Evolutionary conservation across 2,888 invertebrate species (phyloP).

Genomic region (Drosophila demipolita): DNA sequence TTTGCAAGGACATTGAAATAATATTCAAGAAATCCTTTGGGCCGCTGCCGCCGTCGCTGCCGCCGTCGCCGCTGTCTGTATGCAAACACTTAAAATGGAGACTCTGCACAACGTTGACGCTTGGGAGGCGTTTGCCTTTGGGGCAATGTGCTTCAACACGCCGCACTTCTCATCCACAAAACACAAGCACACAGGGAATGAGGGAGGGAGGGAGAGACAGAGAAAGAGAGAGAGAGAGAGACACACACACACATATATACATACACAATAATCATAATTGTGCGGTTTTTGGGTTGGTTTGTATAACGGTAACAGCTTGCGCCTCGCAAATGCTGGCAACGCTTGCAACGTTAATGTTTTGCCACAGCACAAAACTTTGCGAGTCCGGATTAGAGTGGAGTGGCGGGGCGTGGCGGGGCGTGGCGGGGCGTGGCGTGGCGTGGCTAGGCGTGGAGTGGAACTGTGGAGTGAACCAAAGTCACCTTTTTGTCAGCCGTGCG

Average conservation of each 20-base stretch:
- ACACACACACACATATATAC: conserved; percentile 12
- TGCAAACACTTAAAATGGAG: conserved; percentile 62
- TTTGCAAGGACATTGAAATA: conserved; percentile 1
- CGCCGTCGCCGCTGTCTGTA: conserved; percentile 36
- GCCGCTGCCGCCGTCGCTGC: conserved; percentile 37
- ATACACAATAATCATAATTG: conserved; percentile 69
- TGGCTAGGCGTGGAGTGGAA: neutral
- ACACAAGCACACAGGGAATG: neutral
- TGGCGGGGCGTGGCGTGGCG: neutral
- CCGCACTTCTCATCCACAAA: conserved; percentile 27
- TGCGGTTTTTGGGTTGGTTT: conserved; percentile 53
- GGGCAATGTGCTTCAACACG: conserved; percentile 42
- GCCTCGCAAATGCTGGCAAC: conserved; percentile 1
- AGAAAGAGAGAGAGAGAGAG: neutral
- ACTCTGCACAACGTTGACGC: conserved; percentile 39
- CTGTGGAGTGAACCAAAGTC: conserved; percentile 22
- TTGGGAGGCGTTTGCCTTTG: conserved; percentile 48
- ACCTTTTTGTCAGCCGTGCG: conserved; percentile 52
- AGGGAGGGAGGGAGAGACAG: too few relatives aligned
- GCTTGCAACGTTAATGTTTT: conserved; percentile 31
- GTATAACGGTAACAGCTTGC: conserved; percentile 33
- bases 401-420: neutral
- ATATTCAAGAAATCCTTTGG: conserved; percentile 40
- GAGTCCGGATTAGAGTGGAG: conserved; percentile 34
- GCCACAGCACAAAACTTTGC: conserved; percentile 48